Conservation (phyloP, 2,113 vertebrate genomes). For the Epinephelus fuscoguttatus region DNA sequence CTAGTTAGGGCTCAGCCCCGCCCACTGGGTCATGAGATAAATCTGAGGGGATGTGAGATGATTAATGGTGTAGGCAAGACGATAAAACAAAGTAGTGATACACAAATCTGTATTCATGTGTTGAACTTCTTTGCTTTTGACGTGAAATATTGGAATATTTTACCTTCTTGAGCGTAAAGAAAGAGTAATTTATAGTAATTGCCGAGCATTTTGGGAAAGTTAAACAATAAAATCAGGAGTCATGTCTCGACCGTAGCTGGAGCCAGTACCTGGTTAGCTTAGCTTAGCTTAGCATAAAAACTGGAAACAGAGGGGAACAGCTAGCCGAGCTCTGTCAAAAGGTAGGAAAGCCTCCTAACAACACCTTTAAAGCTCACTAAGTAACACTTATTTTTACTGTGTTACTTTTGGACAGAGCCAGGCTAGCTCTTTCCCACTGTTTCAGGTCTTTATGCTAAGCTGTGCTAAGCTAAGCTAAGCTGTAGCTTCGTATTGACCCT, state of each 20-base stretch:
- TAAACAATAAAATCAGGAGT: background rate
- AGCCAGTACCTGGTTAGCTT: background rate
- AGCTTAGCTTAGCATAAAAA: background rate
- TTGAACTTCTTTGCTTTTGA: background rate
- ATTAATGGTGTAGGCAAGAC: background rate
- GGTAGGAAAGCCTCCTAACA: too few relatives aligned
- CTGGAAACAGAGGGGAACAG: background rate
- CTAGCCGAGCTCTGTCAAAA: too few relatives aligned
- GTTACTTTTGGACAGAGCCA: too few relatives aligned
- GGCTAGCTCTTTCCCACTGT: too few relatives aligned
- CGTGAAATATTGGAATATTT: background rate
- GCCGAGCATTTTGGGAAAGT: background rate
- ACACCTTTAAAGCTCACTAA: too few relatives aligned
- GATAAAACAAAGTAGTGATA: background rate
- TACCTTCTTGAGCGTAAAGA: background rate
- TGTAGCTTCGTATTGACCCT: background rate
- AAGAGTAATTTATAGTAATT: background rate
- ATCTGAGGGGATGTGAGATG: background rate
- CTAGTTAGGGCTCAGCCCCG: too few relatives aligned
- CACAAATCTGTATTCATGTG: too few relatives aligned
- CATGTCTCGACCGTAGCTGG: background rate
- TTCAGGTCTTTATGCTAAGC: too few relatives aligned
- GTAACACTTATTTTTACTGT: too few relatives aligned
- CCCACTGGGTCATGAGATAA: too few relatives aligned
- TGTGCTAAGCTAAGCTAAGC: too few relatives aligned